Base-by-base conservation (phyloP, 2,888 invertebrate genomes). In the Mesorhabditis belari region DNA sequence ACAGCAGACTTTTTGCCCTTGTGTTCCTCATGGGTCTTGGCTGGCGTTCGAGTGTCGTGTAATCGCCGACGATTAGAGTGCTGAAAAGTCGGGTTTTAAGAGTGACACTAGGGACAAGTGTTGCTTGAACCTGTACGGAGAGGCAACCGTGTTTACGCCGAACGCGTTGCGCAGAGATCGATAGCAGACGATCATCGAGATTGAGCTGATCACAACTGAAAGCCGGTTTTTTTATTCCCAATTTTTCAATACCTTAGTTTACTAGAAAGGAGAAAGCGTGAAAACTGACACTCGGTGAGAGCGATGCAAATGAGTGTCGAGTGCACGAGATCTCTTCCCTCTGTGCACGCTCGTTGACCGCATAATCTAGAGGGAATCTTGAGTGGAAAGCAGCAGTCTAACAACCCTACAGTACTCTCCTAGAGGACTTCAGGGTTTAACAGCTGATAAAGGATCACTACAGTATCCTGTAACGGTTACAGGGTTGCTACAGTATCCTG, bases 141-240 rank as follows among this genome's bases (percentile, higher is more conserved):
- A 44, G 12, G 52, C 55, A 9, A 62, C 56, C 4, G 49, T 27
- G n/a, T 21, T 26, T 17, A 67, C 61, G 19, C 54, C 62, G 27
- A 63, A 67, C 4, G 67, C 67, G 49, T 60, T 49, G 17, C 60
- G 52, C 2, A 67, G 44, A 9, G 62, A 62, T 3, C 66, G 67
- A 55, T 63, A 67, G 53, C 67, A 67, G 6, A 67, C 67, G 12
- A 67, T 27, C 54, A 66, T 25, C 4, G 66, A 60, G 21, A 51
- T 57, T 9, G 53, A 26, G 44, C 57, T 58, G 3, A 62, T 61
- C 52, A 61, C 29, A 21, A 55, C 67, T 67, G 44, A 65, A 64
- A 65, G 50, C 19, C 26, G n/a, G 1, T 17, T 61, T 1, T 63
- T 5, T 21, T 23, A 61, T 9, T 19, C 6, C 4, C 21, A 26